These are phyloP conservation scores for Gymnothorax reevesii DNA, from an alignment of 2,797 vertebrate species.

Conservation along the genomic window DNA sequence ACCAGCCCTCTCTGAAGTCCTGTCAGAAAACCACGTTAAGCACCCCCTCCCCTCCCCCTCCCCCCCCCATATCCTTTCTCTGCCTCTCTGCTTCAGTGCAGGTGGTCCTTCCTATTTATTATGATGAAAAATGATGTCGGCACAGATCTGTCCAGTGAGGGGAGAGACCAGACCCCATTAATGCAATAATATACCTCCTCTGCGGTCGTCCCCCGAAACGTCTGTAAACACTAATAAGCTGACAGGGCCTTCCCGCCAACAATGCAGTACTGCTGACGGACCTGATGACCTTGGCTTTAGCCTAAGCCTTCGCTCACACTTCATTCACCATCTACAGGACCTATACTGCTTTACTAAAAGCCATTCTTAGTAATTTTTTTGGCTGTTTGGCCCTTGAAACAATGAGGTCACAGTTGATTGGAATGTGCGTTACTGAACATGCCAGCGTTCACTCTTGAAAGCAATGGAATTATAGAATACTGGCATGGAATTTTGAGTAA, in stretches of 20 bases:
- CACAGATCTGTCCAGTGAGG: constrained; percentile 8
- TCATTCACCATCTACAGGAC: not conserved
- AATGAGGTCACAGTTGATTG: no score
- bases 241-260: constrained; percentile 34
- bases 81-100: not conserved
- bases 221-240: constrained; percentile 40
- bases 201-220: constrained; percentile 26
- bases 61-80: not conserved
- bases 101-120: not conserved
- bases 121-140: constrained; percentile 40
- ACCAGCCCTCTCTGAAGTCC: not conserved
- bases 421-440: no score
- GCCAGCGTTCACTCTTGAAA: no score
- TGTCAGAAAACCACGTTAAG: not conserved
- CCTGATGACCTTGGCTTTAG: not conserved
- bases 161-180: constrained; percentile 32
- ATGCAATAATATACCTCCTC: constrained; percentile 31
- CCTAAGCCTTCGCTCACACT: not conserved
- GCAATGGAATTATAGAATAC: no score
- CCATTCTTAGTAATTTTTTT: not conserved
- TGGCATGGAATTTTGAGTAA: no score
- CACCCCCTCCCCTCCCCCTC: not conserved
- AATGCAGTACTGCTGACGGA: constrained; percentile 24
- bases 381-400: not conserved
- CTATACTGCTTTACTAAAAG: not conserved